These are phyloP conservation scores for Sturnus vulgaris DNA, from an alignment of 2,113 vertebrate species.

Conservation along the genomic window DNA sequence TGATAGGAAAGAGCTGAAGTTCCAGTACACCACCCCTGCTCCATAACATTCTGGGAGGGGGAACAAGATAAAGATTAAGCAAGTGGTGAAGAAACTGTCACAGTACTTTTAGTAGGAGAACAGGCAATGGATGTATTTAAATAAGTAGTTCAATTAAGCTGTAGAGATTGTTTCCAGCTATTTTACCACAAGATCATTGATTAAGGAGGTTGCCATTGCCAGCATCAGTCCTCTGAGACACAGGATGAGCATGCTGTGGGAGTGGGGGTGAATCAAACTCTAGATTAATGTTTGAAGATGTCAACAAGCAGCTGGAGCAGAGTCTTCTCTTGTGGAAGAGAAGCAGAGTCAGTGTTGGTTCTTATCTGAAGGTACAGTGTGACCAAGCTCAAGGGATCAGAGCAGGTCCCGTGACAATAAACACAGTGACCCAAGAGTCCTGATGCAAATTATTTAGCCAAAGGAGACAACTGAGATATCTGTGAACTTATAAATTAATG, in stretches of 20 bases:
- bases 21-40: background rate
- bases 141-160: background rate
- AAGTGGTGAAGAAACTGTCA: background rate
- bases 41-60: background rate
- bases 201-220: background rate
- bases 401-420: background rate
- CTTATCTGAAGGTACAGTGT: background rate
- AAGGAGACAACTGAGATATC: background rate
- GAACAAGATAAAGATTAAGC: background rate
- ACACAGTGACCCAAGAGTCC: background rate
- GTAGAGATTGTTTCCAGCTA: background rate
- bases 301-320: background rate
- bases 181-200: background rate
- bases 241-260: background rate
- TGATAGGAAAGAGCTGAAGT: background rate
- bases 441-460: background rate
- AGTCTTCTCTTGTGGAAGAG: background rate
- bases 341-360: background rate
- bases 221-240: background rate
- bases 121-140: background rate
- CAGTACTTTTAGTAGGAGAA: background rate
- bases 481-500: background rate
- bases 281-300: background rate
- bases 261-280: background rate
- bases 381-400: background rate